These are phyloP conservation scores for Argynnis bischoffii DNA, from an alignment of 2,888 invertebrate species.

Conservation along the genomic window DNA sequence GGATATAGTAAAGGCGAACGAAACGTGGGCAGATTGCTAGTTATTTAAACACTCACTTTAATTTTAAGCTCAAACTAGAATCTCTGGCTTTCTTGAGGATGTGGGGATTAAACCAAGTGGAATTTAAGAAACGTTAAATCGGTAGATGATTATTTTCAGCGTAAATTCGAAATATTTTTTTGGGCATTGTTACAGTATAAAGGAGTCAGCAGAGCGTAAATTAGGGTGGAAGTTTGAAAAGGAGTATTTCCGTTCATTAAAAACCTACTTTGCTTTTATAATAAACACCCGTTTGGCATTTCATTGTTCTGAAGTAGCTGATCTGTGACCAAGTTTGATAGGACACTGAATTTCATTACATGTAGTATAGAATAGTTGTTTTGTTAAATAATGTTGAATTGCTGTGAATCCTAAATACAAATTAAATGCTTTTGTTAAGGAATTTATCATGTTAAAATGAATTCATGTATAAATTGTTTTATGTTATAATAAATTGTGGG, in stretches of 20 bases:
- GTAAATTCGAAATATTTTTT: slow-evolving; percentile 14
- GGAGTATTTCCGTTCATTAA: slow-evolving; percentile 45
- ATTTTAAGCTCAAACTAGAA: no score
- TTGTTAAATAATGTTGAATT: no score
- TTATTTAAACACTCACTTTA: no score
- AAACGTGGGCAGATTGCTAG: no score
- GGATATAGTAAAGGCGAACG: no score
- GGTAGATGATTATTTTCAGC: slow-evolving; percentile 6
- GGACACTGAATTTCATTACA: not conserved
- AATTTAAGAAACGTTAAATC: not conserved
- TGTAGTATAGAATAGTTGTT: no score
- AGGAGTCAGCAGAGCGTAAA: slow-evolving; percentile 28
- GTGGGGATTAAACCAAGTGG: not conserved
- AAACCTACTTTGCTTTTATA: slow-evolving; percentile 44
- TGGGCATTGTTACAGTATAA: slow-evolving; percentile 22
- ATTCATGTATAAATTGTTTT: no score
- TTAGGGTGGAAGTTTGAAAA: slow-evolving; percentile 28
- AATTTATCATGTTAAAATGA: no score
- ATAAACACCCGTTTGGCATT: slow-evolving; percentile 34
- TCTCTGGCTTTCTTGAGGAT: not conserved
- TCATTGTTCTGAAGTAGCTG: slow-evolving; percentile 27
- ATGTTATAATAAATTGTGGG: no score
- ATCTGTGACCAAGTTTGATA: slow-evolving; percentile 26
- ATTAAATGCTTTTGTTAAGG: no score
- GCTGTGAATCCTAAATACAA: no score